Evolutionary conservation across 2,888 invertebrate genomes (phyloP).

Genomic region (Nymphalis urticae): DNA sequence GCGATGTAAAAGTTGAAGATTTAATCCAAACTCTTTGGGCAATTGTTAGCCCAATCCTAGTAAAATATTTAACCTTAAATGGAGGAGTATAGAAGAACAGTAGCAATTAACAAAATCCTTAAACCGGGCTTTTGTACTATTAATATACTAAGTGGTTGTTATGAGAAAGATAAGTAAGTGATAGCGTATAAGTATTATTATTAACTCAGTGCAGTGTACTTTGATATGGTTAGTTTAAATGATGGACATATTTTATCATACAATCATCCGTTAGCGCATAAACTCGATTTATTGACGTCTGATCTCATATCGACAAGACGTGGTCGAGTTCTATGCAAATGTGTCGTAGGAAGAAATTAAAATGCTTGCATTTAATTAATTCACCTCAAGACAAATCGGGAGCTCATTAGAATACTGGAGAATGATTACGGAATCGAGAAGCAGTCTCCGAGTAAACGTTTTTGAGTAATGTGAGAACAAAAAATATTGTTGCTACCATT

Average conservation of each 20-base stretch:
- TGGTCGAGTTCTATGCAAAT: constrained; percentile 30
- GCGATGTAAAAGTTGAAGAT: too few relatives aligned
- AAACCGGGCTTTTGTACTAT: too few relatives aligned
- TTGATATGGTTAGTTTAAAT: too few relatives aligned
- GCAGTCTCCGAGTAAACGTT: background rate
- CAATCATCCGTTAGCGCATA: background rate
- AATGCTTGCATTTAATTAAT: constrained; percentile 37
- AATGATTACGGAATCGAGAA: constrained; percentile 25
- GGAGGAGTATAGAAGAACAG: too few relatives aligned
- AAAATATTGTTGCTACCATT: background rate
- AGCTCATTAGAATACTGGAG: constrained; percentile 32
- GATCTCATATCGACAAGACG: constrained; percentile 3
- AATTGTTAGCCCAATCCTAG: too few relatives aligned
- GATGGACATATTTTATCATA: background rate
- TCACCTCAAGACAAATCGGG: constrained; percentile 26
- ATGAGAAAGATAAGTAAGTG: too few relatives aligned
- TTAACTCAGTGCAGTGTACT: too few relatives aligned
- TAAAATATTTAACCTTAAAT: too few relatives aligned
- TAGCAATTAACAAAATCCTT: too few relatives aligned
- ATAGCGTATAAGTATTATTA: too few relatives aligned
- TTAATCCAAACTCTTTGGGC: too few relatives aligned
- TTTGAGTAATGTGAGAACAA: background rate
- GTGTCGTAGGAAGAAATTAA: constrained; percentile 31
- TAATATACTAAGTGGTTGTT: too few relatives aligned
- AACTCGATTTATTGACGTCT: background rate